Percentiles rank a stretch among this genome's conserved stretches.
Evolutionary conservation across 2,888 invertebrate genomes (phyloP).

Genomic region (Sminthurides aquaticus): DNA sequence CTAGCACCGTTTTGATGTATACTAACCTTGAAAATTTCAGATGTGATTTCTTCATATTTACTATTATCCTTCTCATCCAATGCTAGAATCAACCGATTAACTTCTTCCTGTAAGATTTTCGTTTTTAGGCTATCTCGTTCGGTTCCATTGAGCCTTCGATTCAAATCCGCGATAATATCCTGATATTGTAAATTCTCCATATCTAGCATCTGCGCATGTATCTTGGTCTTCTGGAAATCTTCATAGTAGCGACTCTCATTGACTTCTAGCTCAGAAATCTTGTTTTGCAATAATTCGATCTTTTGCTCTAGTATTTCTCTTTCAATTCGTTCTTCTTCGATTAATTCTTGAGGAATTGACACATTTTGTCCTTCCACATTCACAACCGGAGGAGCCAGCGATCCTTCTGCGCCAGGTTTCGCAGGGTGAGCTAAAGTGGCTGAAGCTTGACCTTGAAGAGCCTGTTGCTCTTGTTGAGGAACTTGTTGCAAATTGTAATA

Average conservation of each 20-base stretch:
- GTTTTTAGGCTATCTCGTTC: constrained; percentile 32
- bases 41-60: constrained; percentile 74
- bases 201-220: constrained; percentile 26
- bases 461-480: not conserved
- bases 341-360: constrained; percentile 2
- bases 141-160: constrained; percentile 25
- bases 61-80: constrained; percentile 72
- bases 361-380: no score
- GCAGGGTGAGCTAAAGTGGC: not conserved
- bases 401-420: not conserved
- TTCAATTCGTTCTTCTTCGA: constrained; percentile 14
- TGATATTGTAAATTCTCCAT: constrained; percentile 36
- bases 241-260: constrained; percentile 18
- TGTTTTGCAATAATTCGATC: constrained; percentile 37
- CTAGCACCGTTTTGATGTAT: no score
- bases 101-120: constrained; percentile 32
- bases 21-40: constrained; percentile 63
- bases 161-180: constrained; percentile 26
- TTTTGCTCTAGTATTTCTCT: constrained; percentile 31
- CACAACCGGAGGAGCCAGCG: no score
- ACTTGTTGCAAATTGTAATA: not conserved
- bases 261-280: constrained; percentile 42
- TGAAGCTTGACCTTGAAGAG: not conserved
- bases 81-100: constrained; percentile 44
- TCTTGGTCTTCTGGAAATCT: constrained; percentile 20